Conservation (phyloP, 1,140 invertebrate genomes). For the Mercenaria mercenaria region DNA sequence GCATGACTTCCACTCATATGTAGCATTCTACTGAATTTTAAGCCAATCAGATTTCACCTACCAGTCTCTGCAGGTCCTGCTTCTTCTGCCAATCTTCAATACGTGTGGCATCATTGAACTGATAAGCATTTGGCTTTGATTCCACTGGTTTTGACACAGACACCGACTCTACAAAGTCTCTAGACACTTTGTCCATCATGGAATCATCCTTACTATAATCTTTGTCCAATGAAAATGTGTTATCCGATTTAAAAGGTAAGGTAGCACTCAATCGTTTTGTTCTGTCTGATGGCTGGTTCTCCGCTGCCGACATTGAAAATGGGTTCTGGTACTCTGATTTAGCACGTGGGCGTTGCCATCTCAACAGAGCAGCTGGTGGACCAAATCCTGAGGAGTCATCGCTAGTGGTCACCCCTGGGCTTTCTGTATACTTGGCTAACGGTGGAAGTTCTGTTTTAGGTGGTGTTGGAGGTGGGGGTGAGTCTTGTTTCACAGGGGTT, state of each 20-base stretch:
- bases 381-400: slow-evolving; percentile 55
- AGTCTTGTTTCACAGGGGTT: neutral
- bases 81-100: slow-evolving; percentile 91
- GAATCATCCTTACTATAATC: slow-evolving; percentile 63
- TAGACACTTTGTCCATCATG: slow-evolving; percentile 50
- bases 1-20: too few species aligned
- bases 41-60: slow-evolving; percentile 58
- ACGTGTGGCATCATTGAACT: slow-evolving; percentile 86
- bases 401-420: neutral
- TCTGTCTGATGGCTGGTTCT: slow-evolving; percentile 20
- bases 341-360: slow-evolving; percentile 78
- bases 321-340: slow-evolving; percentile 70
- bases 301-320: neutral
- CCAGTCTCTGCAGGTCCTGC: slow-evolving; percentile 74
- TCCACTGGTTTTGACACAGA: slow-evolving; percentile 39
- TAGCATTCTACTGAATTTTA: too few species aligned
- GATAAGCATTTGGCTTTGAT: slow-evolving; percentile 6
- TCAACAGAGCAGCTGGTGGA: slow-evolving; percentile 77
- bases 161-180: slow-evolving; percentile 56
- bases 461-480: slow-evolving; percentile 27
- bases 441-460: slow-evolving; percentile 39
- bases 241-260: slow-evolving; percentile 52
- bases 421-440: neutral
- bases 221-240: neutral
- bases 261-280: slow-evolving; percentile 59